Conservation (phyloP, 2,113 vertebrate genomes). For the Perca schrenkii region DNA sequence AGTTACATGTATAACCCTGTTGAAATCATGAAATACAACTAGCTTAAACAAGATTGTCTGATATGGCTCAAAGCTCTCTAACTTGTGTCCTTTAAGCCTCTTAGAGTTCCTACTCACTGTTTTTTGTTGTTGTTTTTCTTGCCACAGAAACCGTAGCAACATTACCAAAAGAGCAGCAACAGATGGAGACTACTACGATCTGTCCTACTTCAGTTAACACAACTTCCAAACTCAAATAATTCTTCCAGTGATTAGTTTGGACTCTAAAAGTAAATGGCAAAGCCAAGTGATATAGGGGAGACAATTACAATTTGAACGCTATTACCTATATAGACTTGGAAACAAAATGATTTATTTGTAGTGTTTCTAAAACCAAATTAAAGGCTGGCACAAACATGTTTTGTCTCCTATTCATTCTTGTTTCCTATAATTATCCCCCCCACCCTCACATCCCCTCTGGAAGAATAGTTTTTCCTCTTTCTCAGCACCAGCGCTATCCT, state of each 20-base stretch:
- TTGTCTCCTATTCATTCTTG: background rate
- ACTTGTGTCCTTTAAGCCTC: background rate
- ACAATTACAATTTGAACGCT: background rate
- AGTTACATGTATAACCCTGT: background rate
- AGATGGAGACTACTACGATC: too few relatives aligned
- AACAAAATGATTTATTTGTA: background rate
- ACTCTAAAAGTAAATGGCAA: background rate
- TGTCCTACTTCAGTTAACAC: background rate
- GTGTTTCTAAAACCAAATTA: background rate
- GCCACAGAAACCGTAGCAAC: background rate
- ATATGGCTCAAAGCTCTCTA: background rate
- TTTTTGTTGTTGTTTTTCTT: too few relatives aligned
- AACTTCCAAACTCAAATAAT: background rate
- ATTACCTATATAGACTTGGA: background rate
- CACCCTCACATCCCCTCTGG: background rate
- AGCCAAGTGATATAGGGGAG: background rate
- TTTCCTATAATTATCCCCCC: background rate
- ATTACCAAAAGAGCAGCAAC: background rate
- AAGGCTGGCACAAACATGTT: background rate
- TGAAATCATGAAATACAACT: background rate
- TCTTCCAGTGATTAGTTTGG: background rate
- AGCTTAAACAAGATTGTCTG: background rate
- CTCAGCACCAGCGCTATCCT: conserved; percentile 6
- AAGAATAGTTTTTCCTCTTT: background rate
- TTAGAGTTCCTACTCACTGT: background rate